Evolutionary conservation across 2,888 invertebrate genomes (phyloP).

Genomic region (Andrena marginata): DNA sequence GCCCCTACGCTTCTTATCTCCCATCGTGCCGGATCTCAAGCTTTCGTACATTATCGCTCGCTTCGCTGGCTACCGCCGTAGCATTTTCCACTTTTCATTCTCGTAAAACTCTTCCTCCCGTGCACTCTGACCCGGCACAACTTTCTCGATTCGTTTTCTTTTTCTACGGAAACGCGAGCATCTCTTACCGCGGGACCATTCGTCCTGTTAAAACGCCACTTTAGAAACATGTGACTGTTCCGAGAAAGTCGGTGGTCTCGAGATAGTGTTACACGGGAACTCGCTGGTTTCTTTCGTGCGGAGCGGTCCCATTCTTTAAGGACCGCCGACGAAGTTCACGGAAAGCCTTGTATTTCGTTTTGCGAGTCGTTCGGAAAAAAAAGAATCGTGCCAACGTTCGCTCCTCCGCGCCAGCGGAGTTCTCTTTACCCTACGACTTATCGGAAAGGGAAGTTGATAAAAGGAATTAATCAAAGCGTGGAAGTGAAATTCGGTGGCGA

Average conservation of each 20-base stretch:
- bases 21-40: slow-evolving; percentile 30
- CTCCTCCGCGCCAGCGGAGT: background rate
- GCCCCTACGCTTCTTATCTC: slow-evolving; percentile 34
- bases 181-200: slow-evolving; percentile 5
- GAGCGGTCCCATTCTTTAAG: slow-evolving; percentile 2
- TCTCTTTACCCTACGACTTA: slow-evolving; percentile 32
- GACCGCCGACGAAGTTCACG: background rate
- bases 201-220: background rate
- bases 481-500: slow-evolving; percentile 34
- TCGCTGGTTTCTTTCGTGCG: slow-evolving; percentile 9
- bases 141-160: too few species aligned
- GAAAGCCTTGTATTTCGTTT: background rate
- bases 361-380: slow-evolving; percentile 3
- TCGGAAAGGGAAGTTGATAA: slow-evolving; percentile 70
- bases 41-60: slow-evolving; percentile 43
- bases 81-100: slow-evolving; percentile 9
- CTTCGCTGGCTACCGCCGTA: background rate
- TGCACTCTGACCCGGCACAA: background rate
- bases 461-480: slow-evolving; percentile 58
- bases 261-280: slow-evolving; percentile 48
- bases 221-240: slow-evolving; percentile 44
- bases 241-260: slow-evolving; percentile 33
- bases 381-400: slow-evolving; percentile 10
- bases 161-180: background rate
- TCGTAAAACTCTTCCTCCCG: slow-evolving; percentile 4